Conservation (phyloP, 1,140 invertebrate genomes). For the Drosophila punjabiensis region DNA sequence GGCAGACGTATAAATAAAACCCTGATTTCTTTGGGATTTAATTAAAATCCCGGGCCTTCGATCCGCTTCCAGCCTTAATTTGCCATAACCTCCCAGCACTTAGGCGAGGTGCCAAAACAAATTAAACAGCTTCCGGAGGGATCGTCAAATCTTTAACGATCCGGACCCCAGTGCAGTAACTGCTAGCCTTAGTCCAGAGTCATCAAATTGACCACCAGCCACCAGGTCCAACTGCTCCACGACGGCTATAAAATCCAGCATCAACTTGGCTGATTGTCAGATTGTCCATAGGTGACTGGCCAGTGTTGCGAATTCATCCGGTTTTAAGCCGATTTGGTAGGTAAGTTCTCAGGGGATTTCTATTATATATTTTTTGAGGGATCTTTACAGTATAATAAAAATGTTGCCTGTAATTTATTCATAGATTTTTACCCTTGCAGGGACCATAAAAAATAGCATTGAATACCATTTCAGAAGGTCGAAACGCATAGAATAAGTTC, state of each 20-base stretch:
- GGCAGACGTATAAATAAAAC: constrained; percentile 43
- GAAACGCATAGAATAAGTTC: background rate
- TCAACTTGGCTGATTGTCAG: constrained; percentile 59
- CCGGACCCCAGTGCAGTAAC: background rate
- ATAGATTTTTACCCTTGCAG: background rate
- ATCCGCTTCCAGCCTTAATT: constrained; percentile 31
- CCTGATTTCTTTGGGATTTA: constrained; percentile 46
- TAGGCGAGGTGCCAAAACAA: constrained; percentile 55
- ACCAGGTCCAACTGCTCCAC: constrained; percentile 12
- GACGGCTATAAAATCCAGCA: constrained; percentile 51
- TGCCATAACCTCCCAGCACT: background rate
- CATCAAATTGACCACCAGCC: constrained; percentile 54
- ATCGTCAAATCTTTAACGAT: constrained; percentile 63
- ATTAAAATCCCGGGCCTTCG: constrained; percentile 35
- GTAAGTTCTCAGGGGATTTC: background rate
- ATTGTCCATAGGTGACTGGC: constrained; percentile 27
- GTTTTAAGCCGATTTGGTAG: background rate
- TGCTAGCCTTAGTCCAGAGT: background rate
- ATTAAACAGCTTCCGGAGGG: constrained; percentile 65
- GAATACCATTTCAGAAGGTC: too few relatives aligned
- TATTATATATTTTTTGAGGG: background rate
- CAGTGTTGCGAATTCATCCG: background rate
- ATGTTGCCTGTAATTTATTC: background rate
- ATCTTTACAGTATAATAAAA: too few relatives aligned
- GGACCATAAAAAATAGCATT: background rate